Percentiles rank a stretch among this genome's conserved stretches.
phyloP scores from a whole-genome alignment of 2,113 vertebrate species.

The Brachypteracias leptosomus region DNA sequence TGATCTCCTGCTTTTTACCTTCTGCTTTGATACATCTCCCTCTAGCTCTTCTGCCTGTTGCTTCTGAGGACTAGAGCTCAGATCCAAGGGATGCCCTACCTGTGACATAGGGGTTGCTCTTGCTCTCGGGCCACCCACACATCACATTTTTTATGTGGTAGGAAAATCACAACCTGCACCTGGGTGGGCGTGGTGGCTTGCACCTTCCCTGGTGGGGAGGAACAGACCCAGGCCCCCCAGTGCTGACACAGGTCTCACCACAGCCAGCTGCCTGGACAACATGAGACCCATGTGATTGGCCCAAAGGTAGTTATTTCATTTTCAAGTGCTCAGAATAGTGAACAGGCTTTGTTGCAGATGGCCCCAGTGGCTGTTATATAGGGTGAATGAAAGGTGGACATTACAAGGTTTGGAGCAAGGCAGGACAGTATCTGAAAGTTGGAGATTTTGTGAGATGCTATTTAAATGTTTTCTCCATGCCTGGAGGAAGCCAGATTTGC shows the following conservation, averaged over 20 bases:
- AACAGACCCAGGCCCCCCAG: accelerated
- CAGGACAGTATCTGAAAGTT: background rate
- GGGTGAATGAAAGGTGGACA: background rate
- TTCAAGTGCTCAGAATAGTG: background rate
- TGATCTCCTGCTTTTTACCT: background rate
- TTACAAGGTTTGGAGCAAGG: background rate
- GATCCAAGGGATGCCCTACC: background rate
- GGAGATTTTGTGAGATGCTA: background rate
- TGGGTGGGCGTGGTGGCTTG: background rate
- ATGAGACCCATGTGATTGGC: background rate
- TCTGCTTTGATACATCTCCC: background rate
- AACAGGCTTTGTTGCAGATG: background rate
- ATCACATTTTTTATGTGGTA: background rate
- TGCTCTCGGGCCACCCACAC: background rate
- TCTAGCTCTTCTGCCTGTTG: accelerated
- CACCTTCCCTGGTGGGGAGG: accelerated
- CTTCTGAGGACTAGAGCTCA: background rate
- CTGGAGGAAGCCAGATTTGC: background rate
- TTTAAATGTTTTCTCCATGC: background rate
- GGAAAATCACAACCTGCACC: background rate
- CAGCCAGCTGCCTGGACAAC: background rate
- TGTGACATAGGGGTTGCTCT: background rate
- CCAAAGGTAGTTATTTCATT: background rate
- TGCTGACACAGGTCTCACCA: accelerated
- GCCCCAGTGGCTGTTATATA: background rate